Conservation (phyloP, 2,888 invertebrate genomes). For the Flexamia atlantica region DNA sequence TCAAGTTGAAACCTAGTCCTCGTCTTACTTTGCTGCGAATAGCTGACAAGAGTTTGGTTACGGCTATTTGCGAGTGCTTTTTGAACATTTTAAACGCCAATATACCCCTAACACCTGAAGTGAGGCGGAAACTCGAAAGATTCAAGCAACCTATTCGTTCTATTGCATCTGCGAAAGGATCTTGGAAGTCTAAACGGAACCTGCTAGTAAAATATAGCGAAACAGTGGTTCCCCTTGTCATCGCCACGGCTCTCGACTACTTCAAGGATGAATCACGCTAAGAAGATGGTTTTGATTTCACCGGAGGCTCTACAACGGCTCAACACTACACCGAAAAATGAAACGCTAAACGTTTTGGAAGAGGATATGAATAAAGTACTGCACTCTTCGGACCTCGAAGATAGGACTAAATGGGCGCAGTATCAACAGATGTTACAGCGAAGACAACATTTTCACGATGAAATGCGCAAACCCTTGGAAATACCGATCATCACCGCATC, state of each 20-base stretch:
- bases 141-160: not conserved
- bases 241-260: not conserved
- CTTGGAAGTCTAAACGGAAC: not conserved
- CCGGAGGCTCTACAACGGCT: not conserved
- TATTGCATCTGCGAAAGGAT: not conserved
- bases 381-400: not conserved
- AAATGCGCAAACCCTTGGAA: not conserved
- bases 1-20: conserved; percentile 3
- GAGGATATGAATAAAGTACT: not conserved
- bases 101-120: not conserved
- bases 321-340: not conserved
- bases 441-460: not conserved
- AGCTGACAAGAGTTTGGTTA: conserved; percentile 30
- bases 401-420: conserved; percentile 8
- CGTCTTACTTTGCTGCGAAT: not conserved
- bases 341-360: conserved; percentile 18
- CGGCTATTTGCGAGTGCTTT: conserved; percentile 13
- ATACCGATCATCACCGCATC: not conserved
- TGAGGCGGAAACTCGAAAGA: not conserved
- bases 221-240: not conserved
- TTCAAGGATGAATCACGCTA: conserved; percentile 22
- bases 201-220: not conserved
- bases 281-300: conserved; percentile 34
- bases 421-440: conserved; percentile 18
- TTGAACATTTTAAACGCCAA: conserved; percentile 28